Conservation (phyloP, 2,797 vertebrate species). For the Sebastes trivittatus region DNA sequence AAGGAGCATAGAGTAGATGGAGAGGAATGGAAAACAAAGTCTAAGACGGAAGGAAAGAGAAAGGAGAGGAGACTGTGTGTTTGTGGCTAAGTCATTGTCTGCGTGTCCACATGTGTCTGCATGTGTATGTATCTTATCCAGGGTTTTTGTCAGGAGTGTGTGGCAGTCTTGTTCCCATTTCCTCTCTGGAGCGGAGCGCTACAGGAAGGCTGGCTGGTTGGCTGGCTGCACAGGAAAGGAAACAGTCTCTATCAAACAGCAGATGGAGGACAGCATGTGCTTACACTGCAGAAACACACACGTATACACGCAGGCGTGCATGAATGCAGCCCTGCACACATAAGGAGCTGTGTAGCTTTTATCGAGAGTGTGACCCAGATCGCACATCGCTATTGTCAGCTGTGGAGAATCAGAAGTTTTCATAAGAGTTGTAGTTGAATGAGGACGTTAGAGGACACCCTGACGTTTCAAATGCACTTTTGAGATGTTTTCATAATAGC, state of each 20-base stretch:
- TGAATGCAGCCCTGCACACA: slow-evolving; percentile 4
- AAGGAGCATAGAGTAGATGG: not conserved
- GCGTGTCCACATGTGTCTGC: slow-evolving; percentile 9
- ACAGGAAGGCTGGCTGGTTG: slow-evolving; percentile 78
- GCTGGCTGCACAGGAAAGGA: slow-evolving; percentile 80
- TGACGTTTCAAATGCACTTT: slow-evolving; percentile 28
- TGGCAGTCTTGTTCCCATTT: slow-evolving; percentile 65
- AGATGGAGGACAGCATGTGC: slow-evolving; percentile 84
- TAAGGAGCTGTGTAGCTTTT: slow-evolving; percentile 27
- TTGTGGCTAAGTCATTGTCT: slow-evolving; percentile 25
- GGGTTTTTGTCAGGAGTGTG: slow-evolving; percentile 60
- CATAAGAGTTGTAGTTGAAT: not conserved
- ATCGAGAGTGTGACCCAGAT: slow-evolving; percentile 54
- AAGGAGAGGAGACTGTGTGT: slow-evolving; percentile 19
- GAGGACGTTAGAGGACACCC: not conserved
- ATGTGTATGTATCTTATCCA: slow-evolving; percentile 60
- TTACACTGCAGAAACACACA: slow-evolving; percentile 74
- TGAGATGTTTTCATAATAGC: slow-evolving; percentile 21
- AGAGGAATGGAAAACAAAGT: slow-evolving; percentile 29
- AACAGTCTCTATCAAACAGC: slow-evolving; percentile 77
- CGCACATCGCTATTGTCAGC: slow-evolving; percentile 19
- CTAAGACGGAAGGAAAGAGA: slow-evolving; percentile 33
- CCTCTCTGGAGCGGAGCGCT: slow-evolving; percentile 61
- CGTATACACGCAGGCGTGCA: slow-evolving; percentile 1
- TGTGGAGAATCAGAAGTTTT: slow-evolving; percentile 8